Evolutionary conservation across 2,888 invertebrate genomes (phyloP).

Genomic region (Periphyllus acericola): DNA sequence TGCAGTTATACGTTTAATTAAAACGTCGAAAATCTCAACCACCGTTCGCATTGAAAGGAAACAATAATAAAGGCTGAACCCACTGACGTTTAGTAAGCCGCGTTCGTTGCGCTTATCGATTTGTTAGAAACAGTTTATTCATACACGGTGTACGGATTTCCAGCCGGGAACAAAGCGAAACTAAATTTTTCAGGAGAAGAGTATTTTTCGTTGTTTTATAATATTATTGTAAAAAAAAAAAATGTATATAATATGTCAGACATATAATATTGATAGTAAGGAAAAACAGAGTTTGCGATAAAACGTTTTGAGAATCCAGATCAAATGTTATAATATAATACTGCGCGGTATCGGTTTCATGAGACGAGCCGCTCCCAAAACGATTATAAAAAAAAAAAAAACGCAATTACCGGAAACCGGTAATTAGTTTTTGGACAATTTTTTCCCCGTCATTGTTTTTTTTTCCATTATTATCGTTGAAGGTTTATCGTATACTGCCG

Average conservation of each 20-base stretch:
- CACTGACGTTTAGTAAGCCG: neutral
- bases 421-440: slow-evolving; percentile 42
- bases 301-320: too few species aligned
- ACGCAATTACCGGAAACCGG: slow-evolving; percentile 44
- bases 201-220: too few species aligned
- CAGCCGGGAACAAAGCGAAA: too few species aligned
- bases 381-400: slow-evolving; percentile 3
- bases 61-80: neutral
- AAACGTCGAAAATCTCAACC: neutral
- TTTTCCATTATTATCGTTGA: slow-evolving; percentile 18
- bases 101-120: too few species aligned
- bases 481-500: neutral
- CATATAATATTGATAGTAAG: too few species aligned
- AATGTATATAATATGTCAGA: too few species aligned
- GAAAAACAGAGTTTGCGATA: too few species aligned
- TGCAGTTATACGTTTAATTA: neutral
- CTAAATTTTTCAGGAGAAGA: too few species aligned
- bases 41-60: neutral
- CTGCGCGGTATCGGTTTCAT: neutral
- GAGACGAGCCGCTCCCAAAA: slow-evolving; percentile 25
- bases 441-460: slow-evolving; percentile 23
- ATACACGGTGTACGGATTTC: too few species aligned
- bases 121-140: too few species aligned
- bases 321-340: too few species aligned
- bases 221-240: too few species aligned